Base-by-base conservation (phyloP, 2,888 invertebrate species). In the Melanotus villosus region DNA sequence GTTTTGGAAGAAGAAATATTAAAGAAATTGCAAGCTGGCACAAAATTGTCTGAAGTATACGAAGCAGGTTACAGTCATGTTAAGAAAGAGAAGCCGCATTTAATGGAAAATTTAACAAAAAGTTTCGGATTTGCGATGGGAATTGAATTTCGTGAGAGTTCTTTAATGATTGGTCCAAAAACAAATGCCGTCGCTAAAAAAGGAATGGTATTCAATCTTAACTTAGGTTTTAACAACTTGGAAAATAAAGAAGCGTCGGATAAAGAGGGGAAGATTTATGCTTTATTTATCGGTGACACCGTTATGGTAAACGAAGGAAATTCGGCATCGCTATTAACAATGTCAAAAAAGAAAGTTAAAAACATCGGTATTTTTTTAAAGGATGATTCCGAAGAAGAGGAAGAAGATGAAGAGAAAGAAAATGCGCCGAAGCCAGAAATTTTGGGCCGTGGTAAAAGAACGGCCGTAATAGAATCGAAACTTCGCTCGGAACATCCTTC, bases 71-170 rank as follows among this genome's bases (percentile, higher is more conserved):
- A 95, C 32, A 89, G 89, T 66, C 90, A 90, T 81, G 94, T 97
- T 0, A 95, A 96, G 81, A 93, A 94, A 77, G 93, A 96, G 76
- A 94, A 95, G 80, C 93, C 97, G 0, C 89, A 90, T 68, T 87
- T 99, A 75, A 87, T 94, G 0, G 96, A 97, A 65, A 96, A 94
- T 83, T 87, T 99, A 62, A 97, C 97, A 0, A 99, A 98, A 84
- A 95, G 92, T 77, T 95, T 98, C 86, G 99, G 98, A 3, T 99
- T 99, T 86, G 97, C 92, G 0, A 99, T 96, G 92, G 99, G 99
- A 5, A 95, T 99, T 77, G 99, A 99, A 83, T 99, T 99, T 83
- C 91, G 98, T 64, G 99, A 99, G 84, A 95, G 95, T 77, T 94
- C 96, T 0, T 88, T 99, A 64, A 88, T 97, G 0, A 95, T 99